Evolutionary conservation across 2,888 invertebrate species (phyloP).

Genomic region (Nephrotoma guestfalica): DNA sequence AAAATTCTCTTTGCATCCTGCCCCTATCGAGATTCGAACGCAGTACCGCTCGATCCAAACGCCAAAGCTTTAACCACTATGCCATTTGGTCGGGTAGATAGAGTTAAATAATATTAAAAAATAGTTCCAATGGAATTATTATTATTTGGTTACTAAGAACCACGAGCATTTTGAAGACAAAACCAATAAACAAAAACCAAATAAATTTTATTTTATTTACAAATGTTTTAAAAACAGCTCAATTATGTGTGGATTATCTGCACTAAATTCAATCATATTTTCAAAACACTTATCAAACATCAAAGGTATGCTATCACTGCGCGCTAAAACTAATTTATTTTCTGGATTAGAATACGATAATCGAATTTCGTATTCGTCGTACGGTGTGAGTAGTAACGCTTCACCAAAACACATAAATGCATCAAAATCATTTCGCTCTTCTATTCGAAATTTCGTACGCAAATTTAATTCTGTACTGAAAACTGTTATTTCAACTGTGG

Average conservation of each 20-base stretch:
- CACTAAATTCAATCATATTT: neutral
- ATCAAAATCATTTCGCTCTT: neutral
- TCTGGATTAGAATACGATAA: neutral
- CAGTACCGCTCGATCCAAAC: too few relatives aligned
- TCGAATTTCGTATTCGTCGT: neutral
- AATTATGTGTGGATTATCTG: neutral
- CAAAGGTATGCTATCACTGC: neutral
- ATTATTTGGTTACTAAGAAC: too few relatives aligned
- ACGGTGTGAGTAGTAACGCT: neutral
- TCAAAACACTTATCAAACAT: neutral
- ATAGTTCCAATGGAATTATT: too few relatives aligned
- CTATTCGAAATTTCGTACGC: neutral
- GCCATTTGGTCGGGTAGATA: too few relatives aligned
- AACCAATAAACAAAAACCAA: too few relatives aligned
- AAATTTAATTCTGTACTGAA: neutral
- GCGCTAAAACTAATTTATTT: neutral
- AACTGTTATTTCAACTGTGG: neutral
- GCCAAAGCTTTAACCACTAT: too few relatives aligned
- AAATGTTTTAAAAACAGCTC: neutral
- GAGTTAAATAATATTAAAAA: too few relatives aligned
- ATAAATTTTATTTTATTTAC: neutral
- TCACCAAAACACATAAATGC: neutral
- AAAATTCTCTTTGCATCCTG: too few relatives aligned
- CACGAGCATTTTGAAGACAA: too few relatives aligned
- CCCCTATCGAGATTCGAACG: too few relatives aligned